Evolutionary conservation across 2,113 vertebrate species (phyloP).

Genomic region (Serilophus lunatus): DNA sequence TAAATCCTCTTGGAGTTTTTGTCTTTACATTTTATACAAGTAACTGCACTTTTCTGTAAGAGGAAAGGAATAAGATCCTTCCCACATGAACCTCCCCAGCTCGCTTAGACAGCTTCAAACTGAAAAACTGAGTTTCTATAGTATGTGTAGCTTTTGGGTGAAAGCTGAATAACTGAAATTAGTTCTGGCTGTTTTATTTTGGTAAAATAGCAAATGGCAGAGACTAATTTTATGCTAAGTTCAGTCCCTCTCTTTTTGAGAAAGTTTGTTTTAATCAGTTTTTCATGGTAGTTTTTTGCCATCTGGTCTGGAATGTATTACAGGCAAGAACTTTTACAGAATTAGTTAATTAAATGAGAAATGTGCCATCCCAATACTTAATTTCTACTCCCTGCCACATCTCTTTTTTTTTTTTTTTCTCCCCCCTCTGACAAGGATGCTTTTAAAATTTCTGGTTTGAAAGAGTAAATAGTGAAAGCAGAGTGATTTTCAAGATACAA

Average conservation of each 20-base stretch:
- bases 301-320: neutral
- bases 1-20: neutral
- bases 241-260: neutral
- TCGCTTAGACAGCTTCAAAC: neutral
- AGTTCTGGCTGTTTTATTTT: neutral
- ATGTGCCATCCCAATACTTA: neutral
- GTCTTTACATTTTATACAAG: neutral
- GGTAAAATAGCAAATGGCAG: neutral
- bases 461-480: neutral
- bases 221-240: neutral
- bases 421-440: neutral
- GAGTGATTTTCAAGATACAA: neutral
- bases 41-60: neutral
- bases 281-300: neutral
- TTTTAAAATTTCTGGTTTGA: neutral
- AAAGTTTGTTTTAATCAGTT: neutral
- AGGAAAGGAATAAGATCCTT: neutral
- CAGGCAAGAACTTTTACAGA: neutral
- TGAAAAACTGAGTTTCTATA: neutral
- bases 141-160: neutral
- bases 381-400: neutral
- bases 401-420: neutral
- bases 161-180: neutral
- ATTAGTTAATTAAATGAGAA: neutral
- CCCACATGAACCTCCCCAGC: neutral